A percentile compares a stretch with the other conserved stretches of the same genome.
These are phyloP conservation scores for Lochmaea crataegi DNA, from an alignment of 2,888 invertebrate genomes.

Conservation along the genomic window DNA sequence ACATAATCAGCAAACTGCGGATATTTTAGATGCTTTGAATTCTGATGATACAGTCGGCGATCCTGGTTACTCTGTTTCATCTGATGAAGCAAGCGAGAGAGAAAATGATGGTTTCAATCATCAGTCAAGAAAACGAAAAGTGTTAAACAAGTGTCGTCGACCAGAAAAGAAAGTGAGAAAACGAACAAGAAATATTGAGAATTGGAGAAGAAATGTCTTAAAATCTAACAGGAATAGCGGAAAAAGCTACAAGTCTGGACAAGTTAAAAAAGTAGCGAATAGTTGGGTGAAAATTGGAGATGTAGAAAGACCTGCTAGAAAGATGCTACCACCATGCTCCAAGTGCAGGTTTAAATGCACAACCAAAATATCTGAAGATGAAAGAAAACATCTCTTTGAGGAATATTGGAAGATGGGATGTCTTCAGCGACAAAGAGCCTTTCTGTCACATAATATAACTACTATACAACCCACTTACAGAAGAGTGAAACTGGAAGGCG, in stretches of 20 bases:
- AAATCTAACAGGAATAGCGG: background rate
- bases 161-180: too few relatives aligned
- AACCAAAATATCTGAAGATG: constrained; percentile 16
- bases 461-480: constrained; percentile 14
- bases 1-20: too few relatives aligned
- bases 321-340: constrained; percentile 6
- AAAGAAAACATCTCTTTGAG: constrained; percentile 11
- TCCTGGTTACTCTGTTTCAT: too few relatives aligned
- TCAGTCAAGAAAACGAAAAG: too few relatives aligned
- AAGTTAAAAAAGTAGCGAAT: background rate
- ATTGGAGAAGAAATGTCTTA: background rate
- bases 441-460: background rate
- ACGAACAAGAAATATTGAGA: too few relatives aligned
- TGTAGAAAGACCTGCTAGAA: background rate
- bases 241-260: background rate
- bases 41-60: too few relatives aligned
- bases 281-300: background rate
- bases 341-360: constrained; percentile 11
- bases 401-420: constrained; percentile 13
- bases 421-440: constrained; percentile 1
- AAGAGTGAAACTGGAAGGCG: constrained; percentile 11
- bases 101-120: too few relatives aligned
- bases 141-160: too few relatives aligned
- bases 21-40: too few relatives aligned
- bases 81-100: too few relatives aligned